Evolutionary conservation across 2,113 vertebrate species (phyloP).

Genomic region (Microcebus jonahi): DNA sequence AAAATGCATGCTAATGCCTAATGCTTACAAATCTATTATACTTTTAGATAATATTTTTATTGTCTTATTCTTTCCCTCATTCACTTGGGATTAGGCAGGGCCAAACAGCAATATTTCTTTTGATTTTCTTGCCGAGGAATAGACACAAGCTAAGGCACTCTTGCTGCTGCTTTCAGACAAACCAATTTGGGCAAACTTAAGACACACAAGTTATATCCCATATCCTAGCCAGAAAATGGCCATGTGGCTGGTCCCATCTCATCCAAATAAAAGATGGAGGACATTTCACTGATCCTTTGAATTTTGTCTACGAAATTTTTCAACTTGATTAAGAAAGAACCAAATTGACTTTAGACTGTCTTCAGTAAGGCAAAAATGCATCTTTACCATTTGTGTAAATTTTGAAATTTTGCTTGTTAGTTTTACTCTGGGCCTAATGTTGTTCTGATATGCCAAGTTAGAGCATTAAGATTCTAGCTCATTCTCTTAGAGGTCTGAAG

Average conservation of each 20-base stretch:
- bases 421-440: neutral
- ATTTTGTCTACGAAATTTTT: neutral
- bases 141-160: neutral
- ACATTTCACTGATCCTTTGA: neutral
- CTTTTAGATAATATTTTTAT: neutral
- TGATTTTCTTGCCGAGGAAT: neutral
- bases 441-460: neutral
- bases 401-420: neutral
- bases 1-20: neutral
- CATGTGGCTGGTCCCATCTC: neutral
- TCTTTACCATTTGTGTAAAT: neutral
- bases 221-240: neutral
- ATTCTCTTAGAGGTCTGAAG: neutral
- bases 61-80: neutral
- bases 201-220: neutral
- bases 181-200: neutral
- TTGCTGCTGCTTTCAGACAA: neutral
- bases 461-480: neutral
- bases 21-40: neutral
- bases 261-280: neutral
- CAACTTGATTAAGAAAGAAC: neutral
- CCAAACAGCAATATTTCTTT: neutral
- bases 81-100: neutral
- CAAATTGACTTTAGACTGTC: neutral
- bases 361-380: neutral